A percentile compares a stretch with the other conserved stretches of the same genome.
Evolutionary conservation across 1,140 invertebrate genomes (phyloP).

Genomic region (Xylocopa sonorina): DNA sequence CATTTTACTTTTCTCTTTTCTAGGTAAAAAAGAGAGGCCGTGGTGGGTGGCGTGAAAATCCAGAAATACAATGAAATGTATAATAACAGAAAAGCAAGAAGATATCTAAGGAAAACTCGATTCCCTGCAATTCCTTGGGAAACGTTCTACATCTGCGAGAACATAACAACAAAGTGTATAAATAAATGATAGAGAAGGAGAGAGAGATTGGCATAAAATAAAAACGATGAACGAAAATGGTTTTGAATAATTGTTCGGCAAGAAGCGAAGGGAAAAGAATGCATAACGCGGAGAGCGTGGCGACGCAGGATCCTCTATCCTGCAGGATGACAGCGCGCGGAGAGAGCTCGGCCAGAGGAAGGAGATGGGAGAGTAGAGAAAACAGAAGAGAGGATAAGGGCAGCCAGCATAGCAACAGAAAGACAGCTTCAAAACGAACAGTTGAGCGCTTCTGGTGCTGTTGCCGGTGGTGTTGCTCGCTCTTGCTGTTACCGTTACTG

Average conservation of each 20-base stretch:
- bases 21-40: no score
- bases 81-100: no score
- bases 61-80: no score
- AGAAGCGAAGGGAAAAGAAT: background rate
- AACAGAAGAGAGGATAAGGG: constrained; percentile 59
- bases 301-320: constrained; percentile 65
- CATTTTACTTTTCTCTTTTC: background rate
- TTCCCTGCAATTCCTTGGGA: no score
- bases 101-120: no score
- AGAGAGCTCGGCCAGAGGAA: constrained; percentile 38
- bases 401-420: constrained; percentile 81
- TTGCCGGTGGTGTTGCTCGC: constrained; percentile 62
- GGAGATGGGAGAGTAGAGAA: constrained; percentile 52
- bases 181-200: no score
- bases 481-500: constrained; percentile 60
- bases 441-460: constrained; percentile 61
- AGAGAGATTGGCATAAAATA: no score
- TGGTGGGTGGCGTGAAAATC: no score
- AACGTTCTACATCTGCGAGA: no score
- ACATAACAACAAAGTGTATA: no score
- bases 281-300: constrained; percentile 30
- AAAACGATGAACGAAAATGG: background rate
- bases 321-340: constrained; percentile 69
- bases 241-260: constrained; percentile 19
- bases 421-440: constrained; percentile 77